Evolutionary conservation across 2,888 invertebrate genomes (phyloP).

Genomic region (Neocrepidodera transversa): DNA sequence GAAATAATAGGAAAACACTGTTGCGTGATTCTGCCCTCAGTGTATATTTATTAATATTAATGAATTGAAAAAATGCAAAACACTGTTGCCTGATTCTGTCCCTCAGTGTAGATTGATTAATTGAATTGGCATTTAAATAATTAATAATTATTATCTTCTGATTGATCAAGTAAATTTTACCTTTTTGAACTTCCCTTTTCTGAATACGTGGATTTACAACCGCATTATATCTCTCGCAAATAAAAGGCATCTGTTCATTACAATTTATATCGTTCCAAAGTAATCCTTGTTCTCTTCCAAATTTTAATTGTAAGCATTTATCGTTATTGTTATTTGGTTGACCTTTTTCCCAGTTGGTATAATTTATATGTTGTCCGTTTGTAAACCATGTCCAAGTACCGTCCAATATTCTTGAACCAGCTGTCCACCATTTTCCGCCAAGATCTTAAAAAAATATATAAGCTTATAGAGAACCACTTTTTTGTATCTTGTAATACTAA

Average conservation of each 20-base stretch:
- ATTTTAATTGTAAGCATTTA: slow-evolving; percentile 14
- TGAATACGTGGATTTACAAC: not conserved
- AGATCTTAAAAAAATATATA: slow-evolving; percentile 20
- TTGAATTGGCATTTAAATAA: not conserved
- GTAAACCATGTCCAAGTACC: slow-evolving; percentile 28
- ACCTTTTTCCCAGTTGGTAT: slow-evolving; percentile 24
- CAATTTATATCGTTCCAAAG: slow-evolving; percentile 24
- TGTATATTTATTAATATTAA: too few species aligned
- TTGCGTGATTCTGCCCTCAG: too few species aligned
- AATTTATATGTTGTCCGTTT: slow-evolving; percentile 20
- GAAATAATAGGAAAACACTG: too few species aligned
- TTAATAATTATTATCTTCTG: too few species aligned
- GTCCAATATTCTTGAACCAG: slow-evolving; percentile 24
- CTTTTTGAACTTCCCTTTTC: not conserved
- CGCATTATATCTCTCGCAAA: slow-evolving; percentile 15
- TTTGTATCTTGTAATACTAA: slow-evolving; percentile 4
- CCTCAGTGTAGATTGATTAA: too few species aligned
- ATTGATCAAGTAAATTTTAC: too few species aligned
- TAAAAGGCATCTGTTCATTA: slow-evolving; percentile 1
- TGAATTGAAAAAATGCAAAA: too few species aligned
- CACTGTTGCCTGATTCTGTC: too few species aligned
- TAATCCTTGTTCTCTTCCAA: slow-evolving; percentile 10
- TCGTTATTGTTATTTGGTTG: slow-evolving; percentile 19
- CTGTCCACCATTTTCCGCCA: slow-evolving; percentile 20
- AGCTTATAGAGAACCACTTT: not conserved